Conservation (phyloP, 2,888 invertebrate species). For the Drosophila macrospina region DNA sequence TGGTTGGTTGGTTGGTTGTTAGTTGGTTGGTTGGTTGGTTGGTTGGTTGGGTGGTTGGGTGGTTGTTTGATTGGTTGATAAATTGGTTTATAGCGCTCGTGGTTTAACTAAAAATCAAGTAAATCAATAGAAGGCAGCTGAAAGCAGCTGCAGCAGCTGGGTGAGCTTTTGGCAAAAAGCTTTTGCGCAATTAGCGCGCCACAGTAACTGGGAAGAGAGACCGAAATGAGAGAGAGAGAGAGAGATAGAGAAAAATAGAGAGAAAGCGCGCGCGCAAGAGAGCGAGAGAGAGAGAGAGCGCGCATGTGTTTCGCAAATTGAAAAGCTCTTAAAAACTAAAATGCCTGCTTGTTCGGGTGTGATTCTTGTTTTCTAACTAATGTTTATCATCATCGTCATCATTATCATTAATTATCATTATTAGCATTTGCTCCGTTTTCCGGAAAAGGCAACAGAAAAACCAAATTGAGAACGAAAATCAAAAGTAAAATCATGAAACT, state of each 20-base stretch:
- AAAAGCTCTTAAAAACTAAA: constrained; percentile 71
- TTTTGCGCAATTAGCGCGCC: constrained; percentile 28
- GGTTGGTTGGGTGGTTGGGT: constrained; percentile 23
- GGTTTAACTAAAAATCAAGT: constrained; percentile 57
- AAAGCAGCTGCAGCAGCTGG: constrained; percentile 25
- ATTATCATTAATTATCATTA: constrained; percentile 31
- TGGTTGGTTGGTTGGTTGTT: constrained; percentile 52
- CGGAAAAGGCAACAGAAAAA: constrained; percentile 59
- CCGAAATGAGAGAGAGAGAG: constrained; percentile 18
- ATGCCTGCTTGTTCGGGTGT: constrained; percentile 31
- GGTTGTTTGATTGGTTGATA: constrained; percentile 20
- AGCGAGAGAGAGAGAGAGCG: constrained; percentile 24
- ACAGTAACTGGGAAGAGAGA: constrained; percentile 19
- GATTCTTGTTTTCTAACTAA: constrained; percentile 59
- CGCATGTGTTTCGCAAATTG: constrained; percentile 38
- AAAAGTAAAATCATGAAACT: constrained; percentile 54
- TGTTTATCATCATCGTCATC: constrained; percentile 72
- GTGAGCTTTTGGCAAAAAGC: constrained; percentile 49
- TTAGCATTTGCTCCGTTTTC: constrained; percentile 38
- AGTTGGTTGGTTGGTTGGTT: constrained; percentile 38
- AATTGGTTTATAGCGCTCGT: constrained; percentile 49
- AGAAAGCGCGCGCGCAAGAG: constrained; percentile 30
- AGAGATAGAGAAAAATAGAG: constrained; percentile 18
- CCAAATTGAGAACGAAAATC: constrained; percentile 52
- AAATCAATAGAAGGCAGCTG: constrained; percentile 31